These are phyloP conservation scores for Drosophila koepferae DNA, from an alignment of 2,888 invertebrate genomes.

Conservation along the genomic window DNA sequence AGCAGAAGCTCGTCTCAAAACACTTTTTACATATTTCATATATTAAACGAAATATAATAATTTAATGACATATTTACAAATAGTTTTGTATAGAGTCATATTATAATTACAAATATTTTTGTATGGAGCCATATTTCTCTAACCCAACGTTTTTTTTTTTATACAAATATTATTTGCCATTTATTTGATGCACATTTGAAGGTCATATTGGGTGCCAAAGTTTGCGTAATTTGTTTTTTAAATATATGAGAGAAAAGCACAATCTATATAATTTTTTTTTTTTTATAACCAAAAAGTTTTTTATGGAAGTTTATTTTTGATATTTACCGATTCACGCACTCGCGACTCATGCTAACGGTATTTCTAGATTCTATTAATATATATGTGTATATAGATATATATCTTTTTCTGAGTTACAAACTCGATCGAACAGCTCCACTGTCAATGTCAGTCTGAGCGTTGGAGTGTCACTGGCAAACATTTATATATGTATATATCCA, in stretches of 20 bases:
- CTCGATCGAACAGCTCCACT: conserved; percentile 50
- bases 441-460: conserved; percentile 74
- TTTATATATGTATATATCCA: conserved; percentile 68
- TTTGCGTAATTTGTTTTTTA: conserved; percentile 3
- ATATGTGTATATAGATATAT: neutral
- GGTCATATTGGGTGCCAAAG: conserved; percentile 28
- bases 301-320: conserved; percentile 3
- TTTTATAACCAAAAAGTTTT: conserved; percentile 18
- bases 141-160: neutral
- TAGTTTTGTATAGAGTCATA: neutral
- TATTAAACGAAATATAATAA: neutral
- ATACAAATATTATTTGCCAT: neutral
- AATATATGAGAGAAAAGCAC: conserved; percentile 9
- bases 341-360: conserved; percentile 50
- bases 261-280: conserved; percentile 12
- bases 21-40: neutral
- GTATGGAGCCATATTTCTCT: neutral
- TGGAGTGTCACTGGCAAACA: conserved; percentile 62
- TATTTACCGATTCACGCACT: conserved; percentile 56
- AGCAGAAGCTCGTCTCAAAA: too few species aligned
- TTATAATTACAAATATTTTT: neutral
- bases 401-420: neutral
- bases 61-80: neutral
- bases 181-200: conserved; percentile 27
- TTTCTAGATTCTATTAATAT: conserved; percentile 10